Conservation (phyloP, 2,113 vertebrate genomes). For the Parus major region DNA sequence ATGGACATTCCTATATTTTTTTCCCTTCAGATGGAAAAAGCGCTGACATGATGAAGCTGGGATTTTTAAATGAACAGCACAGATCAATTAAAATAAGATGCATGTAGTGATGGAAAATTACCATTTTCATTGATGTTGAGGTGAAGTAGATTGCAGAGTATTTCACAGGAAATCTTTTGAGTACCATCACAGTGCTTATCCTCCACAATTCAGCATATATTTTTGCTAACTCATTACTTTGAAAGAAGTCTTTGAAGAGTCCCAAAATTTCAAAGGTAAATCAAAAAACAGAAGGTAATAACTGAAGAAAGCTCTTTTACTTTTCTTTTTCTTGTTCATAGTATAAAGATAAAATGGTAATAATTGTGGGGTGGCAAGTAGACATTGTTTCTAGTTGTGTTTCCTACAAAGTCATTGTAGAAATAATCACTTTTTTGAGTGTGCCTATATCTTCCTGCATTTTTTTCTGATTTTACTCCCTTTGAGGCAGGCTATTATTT, state of each 20-base stretch:
- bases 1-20: background rate
- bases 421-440: background rate
- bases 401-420: background rate
- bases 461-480: background rate
- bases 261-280: conserved; percentile 4
- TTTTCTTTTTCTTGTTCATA: background rate
- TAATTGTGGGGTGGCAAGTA: background rate
- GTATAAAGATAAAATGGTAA: background rate
- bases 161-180: background rate
- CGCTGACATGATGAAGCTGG: background rate
- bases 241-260: background rate
- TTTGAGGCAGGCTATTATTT: background rate
- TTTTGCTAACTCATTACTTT: conserved; percentile 50
- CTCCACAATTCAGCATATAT: background rate
- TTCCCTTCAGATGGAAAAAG: conserved; percentile 3
- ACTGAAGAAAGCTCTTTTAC: background rate
- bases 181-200: background rate
- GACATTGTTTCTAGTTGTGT: background rate
- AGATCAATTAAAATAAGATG: conserved; percentile 44
- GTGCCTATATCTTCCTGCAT: background rate
- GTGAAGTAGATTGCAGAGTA: conserved; percentile 2
- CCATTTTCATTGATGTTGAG: conserved; percentile 45
- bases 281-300: background rate
- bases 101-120: conserved; percentile 26
- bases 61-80: background rate